A percentile compares a stretch with the other conserved stretches of the same genome.
phyloP scores from a whole-genome alignment of 30 jellyfish, hydroid and myxozoan species.

The Aurelia sp. region DNA sequence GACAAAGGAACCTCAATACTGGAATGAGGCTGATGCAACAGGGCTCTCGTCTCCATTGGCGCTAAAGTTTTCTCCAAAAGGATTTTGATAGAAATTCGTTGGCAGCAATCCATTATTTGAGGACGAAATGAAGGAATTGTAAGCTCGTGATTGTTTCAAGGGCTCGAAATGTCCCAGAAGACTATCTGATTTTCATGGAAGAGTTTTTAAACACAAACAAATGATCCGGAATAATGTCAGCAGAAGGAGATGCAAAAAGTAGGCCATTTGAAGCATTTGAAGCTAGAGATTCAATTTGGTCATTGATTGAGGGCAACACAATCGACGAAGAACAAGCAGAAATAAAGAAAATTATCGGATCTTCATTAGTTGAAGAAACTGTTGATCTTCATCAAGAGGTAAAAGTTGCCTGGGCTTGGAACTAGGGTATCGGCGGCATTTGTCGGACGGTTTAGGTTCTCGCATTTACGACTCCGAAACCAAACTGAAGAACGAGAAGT shows the following conservation, averaged over 20 bases:
- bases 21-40: too few species aligned
- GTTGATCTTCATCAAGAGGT: constrained; percentile 72
- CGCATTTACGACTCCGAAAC: too few species aligned
- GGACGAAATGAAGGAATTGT: too few species aligned
- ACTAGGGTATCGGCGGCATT: too few species aligned
- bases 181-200: too few species aligned
- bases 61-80: constrained; percentile 1
- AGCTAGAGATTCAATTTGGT: constrained; percentile 59
- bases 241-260: neutral
- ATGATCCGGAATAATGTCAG: neutral
- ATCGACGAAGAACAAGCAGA: constrained; percentile 56
- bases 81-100: neutral
- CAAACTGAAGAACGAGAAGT: too few species aligned
- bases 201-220: too few species aligned
- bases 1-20: too few species aligned
- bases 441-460: too few species aligned
- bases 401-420: neutral
- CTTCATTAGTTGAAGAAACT: constrained; percentile 60
- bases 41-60: constrained; percentile 7
- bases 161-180: too few species aligned
- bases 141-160: too few species aligned
- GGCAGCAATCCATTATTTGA: too few species aligned
- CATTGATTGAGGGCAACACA: constrained; percentile 35
- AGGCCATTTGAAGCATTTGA: constrained; percentile 37
- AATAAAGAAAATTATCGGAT: constrained; percentile 49